A percentile compares a stretch with the other conserved stretches of the same genome.
These are phyloP conservation scores for Mastomys coucha DNA, from an alignment of 2,113 vertebrate species.

Conservation along the genomic window DNA sequence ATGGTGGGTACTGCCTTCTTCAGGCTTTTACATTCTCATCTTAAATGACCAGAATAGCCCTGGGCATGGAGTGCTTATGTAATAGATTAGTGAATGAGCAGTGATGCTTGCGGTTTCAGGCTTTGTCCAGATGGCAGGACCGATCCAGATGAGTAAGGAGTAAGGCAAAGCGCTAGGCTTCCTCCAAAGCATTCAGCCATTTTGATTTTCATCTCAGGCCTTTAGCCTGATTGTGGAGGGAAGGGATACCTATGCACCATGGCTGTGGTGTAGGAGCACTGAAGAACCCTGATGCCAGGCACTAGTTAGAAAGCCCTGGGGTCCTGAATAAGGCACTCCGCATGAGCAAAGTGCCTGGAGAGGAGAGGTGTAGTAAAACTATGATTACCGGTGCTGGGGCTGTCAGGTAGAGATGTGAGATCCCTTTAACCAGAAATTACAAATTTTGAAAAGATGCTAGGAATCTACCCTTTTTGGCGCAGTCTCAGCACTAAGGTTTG, in stretches of 20 bases:
- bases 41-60: not conserved
- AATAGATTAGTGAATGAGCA: not conserved
- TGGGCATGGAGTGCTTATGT: too few relatives aligned
- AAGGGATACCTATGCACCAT: not conserved
- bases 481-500: constrained; percentile 10
- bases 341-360: not conserved
- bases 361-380: not conserved
- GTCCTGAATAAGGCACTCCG: not conserved
- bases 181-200: too few relatives aligned
- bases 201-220: not conserved
- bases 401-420: not conserved
- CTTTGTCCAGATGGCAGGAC: not conserved
- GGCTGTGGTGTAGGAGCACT: not conserved
- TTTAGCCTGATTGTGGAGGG: not conserved
- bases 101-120: not conserved
- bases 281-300: not conserved
- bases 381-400: not conserved
- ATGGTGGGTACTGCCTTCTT: not conserved
- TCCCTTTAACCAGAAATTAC: not conserved
- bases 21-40: not conserved
- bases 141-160: not conserved
- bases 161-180: not conserved
- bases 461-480: not conserved
- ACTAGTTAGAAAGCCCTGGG: not conserved
- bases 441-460: constrained; percentile 9